Base-by-base conservation (phyloP, 1,140 invertebrate genomes). In the Orchestia grillus region DNA sequence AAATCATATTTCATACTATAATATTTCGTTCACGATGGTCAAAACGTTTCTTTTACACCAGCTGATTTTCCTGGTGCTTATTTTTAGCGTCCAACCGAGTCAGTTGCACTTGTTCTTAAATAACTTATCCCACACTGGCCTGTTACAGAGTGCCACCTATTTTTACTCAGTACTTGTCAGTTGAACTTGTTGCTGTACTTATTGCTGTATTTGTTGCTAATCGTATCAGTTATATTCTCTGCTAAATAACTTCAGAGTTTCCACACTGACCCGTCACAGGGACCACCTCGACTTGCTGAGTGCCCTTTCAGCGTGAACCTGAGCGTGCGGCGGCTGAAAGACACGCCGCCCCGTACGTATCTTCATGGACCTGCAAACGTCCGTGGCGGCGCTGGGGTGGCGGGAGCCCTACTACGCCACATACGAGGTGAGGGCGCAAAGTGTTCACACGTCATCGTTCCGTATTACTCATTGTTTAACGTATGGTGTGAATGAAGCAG, bases 251-350 rank as follows among this genome's bases (percentile, higher is more conserved):
- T 36, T 77, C 62, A 77, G 62, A 77, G 28, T 77, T 77, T 36
- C 62, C 28, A 77, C 28, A 8, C 1, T 77, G 62, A 19, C 36
- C 11, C 3, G 36, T 77, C 28, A 23, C 62, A 15, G 11, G 36
- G 11, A 23, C 62, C 19, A 19, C 19, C 47, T 53, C 19, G 6
- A 53, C 19, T 77, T 1, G 36, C 28, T 77, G 1, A 28, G 15
- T 90, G 28, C 43, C 4, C n/a, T 90, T 42, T 4, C 92, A 94
- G 92, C 44, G 44, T 94, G 6, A 94, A 94, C 44, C 43, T 94
- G 36, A 94, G 43, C 44, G 97, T 97, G 8, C 96, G 97, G 8
- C 96, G 97, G 91, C 96, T 97, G 41, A 97, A 97, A 45, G 47
- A 77, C 96, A 6, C 42, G 88, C 19, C 62, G 94, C 41, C 97